Conservation (phyloP, 1,140 invertebrate genomes). For the Drosophila pallidifrons region DNA sequence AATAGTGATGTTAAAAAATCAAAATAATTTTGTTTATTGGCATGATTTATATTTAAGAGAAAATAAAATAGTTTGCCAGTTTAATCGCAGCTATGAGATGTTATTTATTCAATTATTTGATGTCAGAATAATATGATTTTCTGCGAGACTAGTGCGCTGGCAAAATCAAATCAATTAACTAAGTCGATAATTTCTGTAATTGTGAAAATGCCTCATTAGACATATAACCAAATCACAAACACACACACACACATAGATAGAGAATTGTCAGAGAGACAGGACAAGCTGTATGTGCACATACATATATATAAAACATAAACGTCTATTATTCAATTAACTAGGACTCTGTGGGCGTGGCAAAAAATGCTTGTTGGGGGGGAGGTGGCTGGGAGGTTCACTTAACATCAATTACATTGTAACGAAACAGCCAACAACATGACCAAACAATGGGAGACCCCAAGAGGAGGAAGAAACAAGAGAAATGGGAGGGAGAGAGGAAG, state of each 20-base stretch:
- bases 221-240: constrained; percentile 10
- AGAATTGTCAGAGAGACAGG: constrained; percentile 22
- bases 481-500: neutral
- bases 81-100: too few relatives aligned
- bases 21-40: too few relatives aligned
- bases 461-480: neutral
- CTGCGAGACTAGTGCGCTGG: neutral
- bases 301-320: constrained; percentile 76
- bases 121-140: neutral
- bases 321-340: constrained; percentile 80
- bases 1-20: too few relatives aligned
- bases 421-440: constrained; percentile 36
- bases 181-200: constrained; percentile 6
- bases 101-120: neutral
- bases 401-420: constrained; percentile 54
- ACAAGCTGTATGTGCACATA: constrained; percentile 3
- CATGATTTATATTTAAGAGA: too few relatives aligned
- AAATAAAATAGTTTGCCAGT: too few relatives aligned
- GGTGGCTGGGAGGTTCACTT: neutral
- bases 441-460: constrained; percentile 32
- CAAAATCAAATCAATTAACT: constrained; percentile 4
- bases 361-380: neutral
- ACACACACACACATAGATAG: constrained; percentile 6
- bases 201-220: constrained; percentile 16
- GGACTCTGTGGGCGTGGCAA: constrained; percentile 54